These are phyloP conservation scores for Paradisaea rubra DNA, from an alignment of 2,113 vertebrate genomes.

Conservation along the genomic window DNA sequence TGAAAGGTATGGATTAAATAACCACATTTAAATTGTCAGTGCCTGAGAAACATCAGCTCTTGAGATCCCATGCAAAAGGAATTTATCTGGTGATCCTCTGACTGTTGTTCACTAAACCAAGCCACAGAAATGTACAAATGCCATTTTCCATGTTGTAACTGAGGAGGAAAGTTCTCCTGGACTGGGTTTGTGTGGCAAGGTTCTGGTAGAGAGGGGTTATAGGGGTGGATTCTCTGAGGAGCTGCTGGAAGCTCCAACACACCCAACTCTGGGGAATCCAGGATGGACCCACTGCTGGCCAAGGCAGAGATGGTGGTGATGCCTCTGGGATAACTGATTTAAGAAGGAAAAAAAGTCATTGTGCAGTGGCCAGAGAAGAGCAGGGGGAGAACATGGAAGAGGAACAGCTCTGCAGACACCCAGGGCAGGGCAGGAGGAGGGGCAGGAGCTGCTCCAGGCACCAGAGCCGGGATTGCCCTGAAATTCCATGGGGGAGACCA, in stretches of 20 bases:
- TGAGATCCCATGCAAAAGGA: fast-evolving
- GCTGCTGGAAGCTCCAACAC: neutral
- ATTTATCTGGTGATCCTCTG: neutral
- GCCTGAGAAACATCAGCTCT: neutral
- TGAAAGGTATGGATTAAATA: neutral
- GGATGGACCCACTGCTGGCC: too few species aligned
- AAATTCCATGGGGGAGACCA: neutral
- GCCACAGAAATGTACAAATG: neutral
- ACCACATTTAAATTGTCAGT: neutral
- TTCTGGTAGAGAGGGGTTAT: neutral
- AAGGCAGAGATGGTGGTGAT: neutral
- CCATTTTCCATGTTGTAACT: neutral
- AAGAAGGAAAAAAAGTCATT: neutral
- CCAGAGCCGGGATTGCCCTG: fast-evolving
- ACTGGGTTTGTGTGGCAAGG: neutral
- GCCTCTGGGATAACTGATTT: neutral
- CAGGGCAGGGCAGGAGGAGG: neutral
- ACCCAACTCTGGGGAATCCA: neutral
- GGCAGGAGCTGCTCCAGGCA: neutral
- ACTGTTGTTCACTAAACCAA: neutral
- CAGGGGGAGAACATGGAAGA: neutral
- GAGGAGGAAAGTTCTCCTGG: neutral
- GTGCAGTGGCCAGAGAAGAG: neutral
- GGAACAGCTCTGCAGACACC: neutral
- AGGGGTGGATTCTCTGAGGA: neutral